A percentile compares a stretch with the other conserved stretches of the same genome.
phyloP scores from a whole-genome alignment of 2,797 vertebrate genomes.

The Microcaecilia unicolor region DNA sequence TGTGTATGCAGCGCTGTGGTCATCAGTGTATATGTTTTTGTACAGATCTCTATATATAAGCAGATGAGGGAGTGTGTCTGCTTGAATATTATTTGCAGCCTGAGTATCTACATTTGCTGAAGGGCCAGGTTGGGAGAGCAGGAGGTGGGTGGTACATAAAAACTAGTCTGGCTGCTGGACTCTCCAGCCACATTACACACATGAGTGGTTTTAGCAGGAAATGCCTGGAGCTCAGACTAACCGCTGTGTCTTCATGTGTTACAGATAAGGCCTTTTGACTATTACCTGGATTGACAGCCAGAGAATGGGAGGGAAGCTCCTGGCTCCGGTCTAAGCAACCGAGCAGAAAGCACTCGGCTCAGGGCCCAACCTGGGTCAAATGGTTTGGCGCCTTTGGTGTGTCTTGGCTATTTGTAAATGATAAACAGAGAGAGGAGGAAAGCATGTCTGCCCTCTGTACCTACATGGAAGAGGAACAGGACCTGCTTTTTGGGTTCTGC shows the following conservation, averaged over 20 bases:
- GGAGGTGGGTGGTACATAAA: constrained; percentile 33
- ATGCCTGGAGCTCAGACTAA: constrained; percentile 24
- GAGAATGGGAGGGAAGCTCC: constrained; percentile 61
- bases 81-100: not conserved
- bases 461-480: not conserved
- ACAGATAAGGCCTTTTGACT: constrained; percentile 67
- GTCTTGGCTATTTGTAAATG: constrained; percentile 70
- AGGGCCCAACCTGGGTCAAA: constrained; percentile 75
- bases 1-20: too few relatives aligned
- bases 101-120: constrained; percentile 5
- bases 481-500: too few relatives aligned
- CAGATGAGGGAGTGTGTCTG: too few relatives aligned
- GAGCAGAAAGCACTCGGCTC: constrained; percentile 67
- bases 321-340: constrained; percentile 62
- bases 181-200: constrained; percentile 29
- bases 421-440: constrained; percentile 39
- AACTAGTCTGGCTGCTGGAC: too few relatives aligned
- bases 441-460: too few relatives aligned
- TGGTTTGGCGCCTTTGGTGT: constrained; percentile 78
- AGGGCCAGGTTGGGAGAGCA: constrained; percentile 2
- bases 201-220: constrained; percentile 27
- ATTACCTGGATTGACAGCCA: constrained; percentile 74
- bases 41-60: too few relatives aligned
- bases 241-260: constrained; percentile 29
- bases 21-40: too few relatives aligned